Percentiles rank a stretch among this genome's conserved stretches.
phyloP scores from a whole-genome alignment of 1,140 invertebrate genomes.

The Arion vulgaris region DNA sequence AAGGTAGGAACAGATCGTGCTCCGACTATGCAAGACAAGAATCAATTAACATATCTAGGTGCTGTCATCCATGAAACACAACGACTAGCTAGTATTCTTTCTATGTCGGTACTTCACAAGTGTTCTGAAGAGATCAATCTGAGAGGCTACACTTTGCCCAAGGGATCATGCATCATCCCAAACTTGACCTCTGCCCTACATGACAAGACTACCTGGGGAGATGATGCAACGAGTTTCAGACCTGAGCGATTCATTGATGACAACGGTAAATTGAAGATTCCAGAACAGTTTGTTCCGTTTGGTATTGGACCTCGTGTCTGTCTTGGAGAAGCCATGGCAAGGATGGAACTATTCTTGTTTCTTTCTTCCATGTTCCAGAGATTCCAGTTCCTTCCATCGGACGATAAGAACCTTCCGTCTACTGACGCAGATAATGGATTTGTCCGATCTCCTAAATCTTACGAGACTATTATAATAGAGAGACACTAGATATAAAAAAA shows the following conservation, averaged over 20 bases:
- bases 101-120: neutral
- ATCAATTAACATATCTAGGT: slow-evolving; percentile 45
- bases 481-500: too few relatives aligned
- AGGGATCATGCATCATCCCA: neutral
- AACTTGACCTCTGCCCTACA: too few relatives aligned
- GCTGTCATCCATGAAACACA: slow-evolving; percentile 50
- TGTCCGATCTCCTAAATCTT: too few relatives aligned
- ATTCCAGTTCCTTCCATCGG: slow-evolving; percentile 73
- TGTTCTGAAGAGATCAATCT: slow-evolving; percentile 49
- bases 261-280: slow-evolving; percentile 32
- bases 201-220: slow-evolving; percentile 74
- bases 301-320: slow-evolving; percentile 25
- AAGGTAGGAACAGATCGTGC: slow-evolving; percentile 84
- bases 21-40: slow-evolving; percentile 72
- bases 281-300: slow-evolving; percentile 37
- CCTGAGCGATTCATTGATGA: slow-evolving; percentile 77
- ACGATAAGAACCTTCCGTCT: too few relatives aligned
- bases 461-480: too few relatives aligned
- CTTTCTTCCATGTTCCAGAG: slow-evolving; percentile 43
- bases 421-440: too few relatives aligned
- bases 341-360: slow-evolving; percentile 48
- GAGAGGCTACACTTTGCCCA: slow-evolving; percentile 64
- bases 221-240: slow-evolving; percentile 81
- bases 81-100: slow-evolving; percentile 12
- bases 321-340: slow-evolving; percentile 46